Base-by-base conservation (phyloP, 2,888 invertebrate genomes). In the Tetranychus piercei region DNA sequence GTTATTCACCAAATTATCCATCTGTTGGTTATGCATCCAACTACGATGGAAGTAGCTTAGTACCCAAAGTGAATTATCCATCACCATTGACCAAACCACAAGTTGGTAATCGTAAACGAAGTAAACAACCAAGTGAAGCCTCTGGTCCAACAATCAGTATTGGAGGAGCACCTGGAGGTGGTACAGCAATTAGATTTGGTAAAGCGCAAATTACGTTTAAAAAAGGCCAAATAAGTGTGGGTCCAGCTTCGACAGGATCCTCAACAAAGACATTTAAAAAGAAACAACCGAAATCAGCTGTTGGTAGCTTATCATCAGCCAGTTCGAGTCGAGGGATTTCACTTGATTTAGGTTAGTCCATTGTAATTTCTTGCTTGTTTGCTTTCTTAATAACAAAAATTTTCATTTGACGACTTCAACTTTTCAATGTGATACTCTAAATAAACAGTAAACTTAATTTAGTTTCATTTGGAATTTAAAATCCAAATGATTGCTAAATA, bases 131-230 rank as follows among this genome's bases (percentile, higher is more conserved):
- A 6, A 15, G 15, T 9, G 55, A 20, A 23, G 23, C 71, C 9
- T 71, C 73, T 15, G 73, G 73, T 15, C 23, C 73, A 15, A 22
- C 66, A 45, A 73, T 73, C 15, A 73, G 73, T 34, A 73, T 73
- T 45, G 73, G 73, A 7, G 67, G 43, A 8, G 73, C 73, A n/a
- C 67, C 66, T 9, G 73, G 73, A 11, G 73, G 73, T 23, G 73
- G 73, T 5, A 66, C 44, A 22, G 43, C 67, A 2, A 34, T 73
- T 23, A 66, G 22, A 43, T 69, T 66, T 9, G 73, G 73, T 18
- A 73, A 73, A 43, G 43, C 44, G 15, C 34, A 67, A n/a, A 69
- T 73, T 8, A 73, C 73, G 5, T 73, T 73, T 44, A 73, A 73
- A 45, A 66, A 44, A 67, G 67, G 67, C 11, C 34, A 55, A 20